These are phyloP conservation scores for Philhelius pedissequus DNA, from an alignment of 2,888 invertebrate genomes.

Conservation along the genomic window DNA sequence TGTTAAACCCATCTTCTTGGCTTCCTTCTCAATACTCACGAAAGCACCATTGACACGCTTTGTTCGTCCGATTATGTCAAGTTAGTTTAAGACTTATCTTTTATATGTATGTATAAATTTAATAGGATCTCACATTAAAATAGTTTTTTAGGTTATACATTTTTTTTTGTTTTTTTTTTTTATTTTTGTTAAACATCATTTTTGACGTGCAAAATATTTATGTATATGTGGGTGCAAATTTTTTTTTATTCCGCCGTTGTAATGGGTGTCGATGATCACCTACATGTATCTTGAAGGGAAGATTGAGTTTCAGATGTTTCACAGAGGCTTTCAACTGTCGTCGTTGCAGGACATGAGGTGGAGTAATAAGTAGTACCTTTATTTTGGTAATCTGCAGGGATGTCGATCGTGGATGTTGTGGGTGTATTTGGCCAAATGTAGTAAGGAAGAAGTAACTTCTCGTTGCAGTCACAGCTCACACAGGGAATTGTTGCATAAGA, in stretches of 20 bases:
- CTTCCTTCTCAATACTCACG: too few relatives aligned
- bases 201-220: constrained; percentile 33
- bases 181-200: constrained; percentile 31
- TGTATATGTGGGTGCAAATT: constrained; percentile 23
- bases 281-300: constrained; percentile 39
- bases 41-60: too few relatives aligned
- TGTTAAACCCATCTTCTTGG: too few relatives aligned
- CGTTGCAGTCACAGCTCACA: constrained; percentile 53
- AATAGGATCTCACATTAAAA: constrained; percentile 57
- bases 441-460: constrained; percentile 38
- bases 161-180: not conserved
- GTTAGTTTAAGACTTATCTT: constrained; percentile 16
- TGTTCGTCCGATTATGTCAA: too few relatives aligned
- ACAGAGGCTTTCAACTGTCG: constrained; percentile 46
- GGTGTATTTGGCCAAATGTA: constrained; percentile 52
- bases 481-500: constrained; percentile 55
- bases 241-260: constrained; percentile 50
- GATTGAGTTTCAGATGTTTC: constrained; percentile 54
- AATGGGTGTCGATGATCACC: constrained; percentile 45
- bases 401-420: constrained; percentile 36
- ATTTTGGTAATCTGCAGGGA: constrained; percentile 34
- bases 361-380: constrained; percentile 47
- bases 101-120: constrained; percentile 38
- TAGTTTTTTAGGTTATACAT: constrained; percentile 27
- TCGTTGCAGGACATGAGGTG: constrained; percentile 11